phyloP scores from a whole-genome alignment of 2,888 invertebrate genomes.

The Pediacus dermestoides region DNA sequence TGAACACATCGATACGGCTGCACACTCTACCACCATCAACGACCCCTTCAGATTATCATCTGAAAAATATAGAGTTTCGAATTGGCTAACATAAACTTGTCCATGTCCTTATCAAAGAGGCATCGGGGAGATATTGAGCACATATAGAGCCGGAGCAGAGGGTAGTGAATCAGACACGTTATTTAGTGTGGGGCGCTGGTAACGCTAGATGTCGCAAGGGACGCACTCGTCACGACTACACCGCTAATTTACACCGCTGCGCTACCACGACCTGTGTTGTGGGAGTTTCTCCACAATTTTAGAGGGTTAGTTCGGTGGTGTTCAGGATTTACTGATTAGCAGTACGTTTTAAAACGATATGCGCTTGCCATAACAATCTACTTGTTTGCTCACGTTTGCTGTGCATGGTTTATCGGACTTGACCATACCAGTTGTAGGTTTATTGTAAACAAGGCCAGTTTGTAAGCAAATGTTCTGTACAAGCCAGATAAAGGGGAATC shows the following conservation, averaged over 20 bases:
- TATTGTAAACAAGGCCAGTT: conserved; percentile 1
- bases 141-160: neutral
- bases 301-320: conserved; percentile 27
- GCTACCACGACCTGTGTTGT: conserved; percentile 35
- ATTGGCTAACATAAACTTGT: too few relatives aligned
- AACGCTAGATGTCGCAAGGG: conserved; percentile 39
- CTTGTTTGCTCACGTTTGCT: conserved; percentile 1
- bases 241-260: conserved; percentile 40
- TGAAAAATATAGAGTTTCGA: conserved; percentile 1
- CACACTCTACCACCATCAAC: too few relatives aligned
- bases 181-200: conserved; percentile 40
- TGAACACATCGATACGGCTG: too few relatives aligned
- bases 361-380: neutral
- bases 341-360: conserved; percentile 8
- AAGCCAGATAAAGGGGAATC: too few relatives aligned
- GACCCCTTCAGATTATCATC: too few relatives aligned
- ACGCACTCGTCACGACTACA: conserved; percentile 41
- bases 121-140: conserved; percentile 6
- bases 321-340: conserved; percentile 32
- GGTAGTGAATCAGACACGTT: conserved; percentile 33
- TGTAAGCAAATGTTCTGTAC: too few relatives aligned
- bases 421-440: conserved; percentile 7
- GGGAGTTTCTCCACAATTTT: conserved; percentile 31
- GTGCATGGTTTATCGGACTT: conserved; percentile 5
- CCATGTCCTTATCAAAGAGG: conserved; percentile 1